Evolutionary conservation across 2,113 vertebrate genomes (phyloP), one percentile per base, ranked within the genome.

Genomic region (Scatophagus argus): DNA sequence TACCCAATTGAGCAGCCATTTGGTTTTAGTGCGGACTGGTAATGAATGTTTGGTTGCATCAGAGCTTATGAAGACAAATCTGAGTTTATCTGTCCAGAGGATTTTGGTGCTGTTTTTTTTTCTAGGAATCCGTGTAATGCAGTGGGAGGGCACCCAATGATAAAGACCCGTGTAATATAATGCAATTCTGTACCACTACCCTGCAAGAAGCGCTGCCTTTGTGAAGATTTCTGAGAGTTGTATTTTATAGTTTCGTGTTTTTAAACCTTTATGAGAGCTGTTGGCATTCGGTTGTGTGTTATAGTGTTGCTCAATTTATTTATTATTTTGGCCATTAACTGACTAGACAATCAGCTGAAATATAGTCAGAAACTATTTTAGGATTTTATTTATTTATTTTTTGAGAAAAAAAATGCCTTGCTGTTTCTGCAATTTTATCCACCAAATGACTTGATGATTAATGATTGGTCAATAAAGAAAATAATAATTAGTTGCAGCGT

Each of bases 41-140:
- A 8, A 17, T 74, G 58, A 31, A 41, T 64, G 34, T 36, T 8
- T 27, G 52, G 46, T 58, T 73, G 66, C 67, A 58, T 51, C 46
- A 52, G 29, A 59, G 55, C 1, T 73, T 55, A 68, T 55, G 58
- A 71, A 79, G 79, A 65, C 44, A 75, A 54, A 49, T 49, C 14
- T 31, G 19, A 58, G 39, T 55, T 66, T 7, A 66, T 62, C 59
- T 44, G 62, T 76, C 13, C 6, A 9, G 34, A 70, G 68, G 74
- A 68, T 74, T 77, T 61, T 6, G 29, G 17, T 21, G n/a, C 56
- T 51, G 5, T 34, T 39, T 36, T 31, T 69, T 29, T 46, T 46
- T 68, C 27, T 21, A 6, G 13, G 36, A 79, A 19, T 59, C 43
- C 8, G n/a, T 70, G 52, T 67, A 52, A 55, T 61, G n/a, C 44